These are phyloP conservation scores for Ammodytes dubius DNA, from an alignment of 2,113 vertebrate species.

Conservation along the genomic window DNA sequence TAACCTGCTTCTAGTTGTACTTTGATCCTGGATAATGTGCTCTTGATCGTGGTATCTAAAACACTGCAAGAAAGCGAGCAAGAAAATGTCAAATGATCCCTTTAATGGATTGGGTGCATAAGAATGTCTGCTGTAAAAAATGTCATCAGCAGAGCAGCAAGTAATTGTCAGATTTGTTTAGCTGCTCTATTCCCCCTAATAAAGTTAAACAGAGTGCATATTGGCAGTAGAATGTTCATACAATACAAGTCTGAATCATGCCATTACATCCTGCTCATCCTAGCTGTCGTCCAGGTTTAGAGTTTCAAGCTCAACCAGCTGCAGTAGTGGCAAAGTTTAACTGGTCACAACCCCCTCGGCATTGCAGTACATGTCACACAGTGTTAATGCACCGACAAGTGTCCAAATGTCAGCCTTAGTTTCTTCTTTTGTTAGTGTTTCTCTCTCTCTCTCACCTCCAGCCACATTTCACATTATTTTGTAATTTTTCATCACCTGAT, in stretches of 20 bases:
- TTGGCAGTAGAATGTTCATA: constrained; percentile 12
- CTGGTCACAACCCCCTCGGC: constrained; percentile 5
- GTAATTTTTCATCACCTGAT: no score
- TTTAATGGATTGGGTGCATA: neutral
- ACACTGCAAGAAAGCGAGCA: neutral
- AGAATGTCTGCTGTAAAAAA: neutral
- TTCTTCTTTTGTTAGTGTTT: neutral
- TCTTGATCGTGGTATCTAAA: neutral
- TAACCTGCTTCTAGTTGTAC: neutral
- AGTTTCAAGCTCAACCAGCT: constrained; percentile 1
- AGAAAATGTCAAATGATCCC: neutral
- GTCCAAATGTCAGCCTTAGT: constrained; percentile 24
- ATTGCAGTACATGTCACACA: constrained; percentile 26
- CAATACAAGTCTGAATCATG: constrained; percentile 30
- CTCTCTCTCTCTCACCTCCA: no score
- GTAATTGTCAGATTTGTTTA: constrained; percentile 27
- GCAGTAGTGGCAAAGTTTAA: neutral
- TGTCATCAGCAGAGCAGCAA: neutral
- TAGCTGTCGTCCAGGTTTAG: neutral
- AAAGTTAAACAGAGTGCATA: constrained; percentile 29
- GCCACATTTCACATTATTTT: no score
- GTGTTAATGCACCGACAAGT: constrained; percentile 33
- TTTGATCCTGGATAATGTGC: neutral
- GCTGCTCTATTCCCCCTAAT: constrained; percentile 18
- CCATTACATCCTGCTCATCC: constrained; percentile 19